A percentile compares a stretch with the other conserved stretches of the same genome.
Evolutionary conservation across 2,888 invertebrate genomes (phyloP).

Genomic region (Drosophila paracracens): DNA sequence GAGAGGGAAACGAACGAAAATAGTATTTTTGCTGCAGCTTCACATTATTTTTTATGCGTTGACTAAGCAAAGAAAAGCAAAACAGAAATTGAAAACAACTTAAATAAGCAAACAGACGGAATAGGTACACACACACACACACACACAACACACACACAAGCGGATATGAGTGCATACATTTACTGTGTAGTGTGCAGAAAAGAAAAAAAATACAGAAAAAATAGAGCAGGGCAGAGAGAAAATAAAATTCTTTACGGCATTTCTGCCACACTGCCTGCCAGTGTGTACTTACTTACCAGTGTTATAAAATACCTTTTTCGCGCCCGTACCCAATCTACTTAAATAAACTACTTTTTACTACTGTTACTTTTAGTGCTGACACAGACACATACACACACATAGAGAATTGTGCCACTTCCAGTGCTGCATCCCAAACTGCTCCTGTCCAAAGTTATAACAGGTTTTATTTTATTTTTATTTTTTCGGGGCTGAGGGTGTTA

Average conservation of each 20-base stretch:
- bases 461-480: conserved; percentile 5
- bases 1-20: conserved; percentile 24
- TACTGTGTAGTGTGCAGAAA: conserved; percentile 14
- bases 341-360: conserved; percentile 74
- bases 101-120: conserved; percentile 72
- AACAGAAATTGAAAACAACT: conserved; percentile 76
- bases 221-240: conserved; percentile 4
- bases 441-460: conserved; percentile 55
- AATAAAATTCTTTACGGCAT: conserved; percentile 47
- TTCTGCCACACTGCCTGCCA: conserved; percentile 1
- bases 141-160: conserved; percentile 16
- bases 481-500: neutral
- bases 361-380: conserved; percentile 46
- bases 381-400: neutral
- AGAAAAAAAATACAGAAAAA: neutral
- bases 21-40: conserved; percentile 59
- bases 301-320: conserved; percentile 58
- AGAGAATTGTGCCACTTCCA: conserved; percentile 14
- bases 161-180: conserved; percentile 5
- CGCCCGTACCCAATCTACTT: conserved; percentile 54
- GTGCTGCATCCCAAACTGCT: conserved; percentile 30
- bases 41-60: conserved; percentile 76
- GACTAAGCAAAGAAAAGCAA: conserved; percentile 73
- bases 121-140: conserved; percentile 16
- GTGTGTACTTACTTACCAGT: conserved; percentile 20